A percentile compares a stretch with the other conserved stretches of the same genome.
Conservation (phyloP, 1,140 invertebrate species). For the Achroia grisella region DNA sequence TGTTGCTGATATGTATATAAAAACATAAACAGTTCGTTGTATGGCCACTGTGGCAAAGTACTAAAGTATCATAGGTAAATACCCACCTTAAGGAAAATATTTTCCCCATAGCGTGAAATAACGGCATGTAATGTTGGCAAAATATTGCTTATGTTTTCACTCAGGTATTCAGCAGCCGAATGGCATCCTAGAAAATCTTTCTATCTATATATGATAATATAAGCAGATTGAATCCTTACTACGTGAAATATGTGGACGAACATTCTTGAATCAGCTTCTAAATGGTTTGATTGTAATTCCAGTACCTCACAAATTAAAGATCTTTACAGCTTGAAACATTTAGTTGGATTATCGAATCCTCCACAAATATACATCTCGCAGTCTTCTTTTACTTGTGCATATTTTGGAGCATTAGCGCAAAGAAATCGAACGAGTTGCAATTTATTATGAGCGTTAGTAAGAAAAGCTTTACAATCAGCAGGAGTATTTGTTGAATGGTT, state of each 20-base stretch:
- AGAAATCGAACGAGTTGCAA: constrained; percentile 2
- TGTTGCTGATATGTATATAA: no score
- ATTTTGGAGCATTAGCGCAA: not conserved
- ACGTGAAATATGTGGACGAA: constrained; percentile 1
- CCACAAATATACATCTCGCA: not conserved
- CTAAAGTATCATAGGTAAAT: no score
- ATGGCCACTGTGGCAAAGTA: no score
- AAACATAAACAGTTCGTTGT: no score
- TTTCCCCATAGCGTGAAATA: no score
- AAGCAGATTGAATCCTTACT: constrained; percentile 4
- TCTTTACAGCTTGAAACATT: constrained; percentile 1
- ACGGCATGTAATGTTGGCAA: constrained; percentile 4
- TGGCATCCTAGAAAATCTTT: not conserved
- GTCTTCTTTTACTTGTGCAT: not conserved
- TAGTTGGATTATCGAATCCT: not conserved
- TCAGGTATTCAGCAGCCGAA: constrained; percentile 4
- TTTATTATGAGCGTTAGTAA: no score
- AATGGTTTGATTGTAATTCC: constrained; percentile 5
- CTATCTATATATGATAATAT: not conserved
- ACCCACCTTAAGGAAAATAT: no score
- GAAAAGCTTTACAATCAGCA: not conserved
- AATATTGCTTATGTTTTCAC: constrained; percentile 1
- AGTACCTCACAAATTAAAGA: not conserved
- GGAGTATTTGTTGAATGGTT: not conserved
- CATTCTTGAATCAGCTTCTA: constrained; percentile 5